Evolutionary conservation across 2,888 invertebrate genomes (phyloP).

Genomic region (Belgica antarctica): DNA sequence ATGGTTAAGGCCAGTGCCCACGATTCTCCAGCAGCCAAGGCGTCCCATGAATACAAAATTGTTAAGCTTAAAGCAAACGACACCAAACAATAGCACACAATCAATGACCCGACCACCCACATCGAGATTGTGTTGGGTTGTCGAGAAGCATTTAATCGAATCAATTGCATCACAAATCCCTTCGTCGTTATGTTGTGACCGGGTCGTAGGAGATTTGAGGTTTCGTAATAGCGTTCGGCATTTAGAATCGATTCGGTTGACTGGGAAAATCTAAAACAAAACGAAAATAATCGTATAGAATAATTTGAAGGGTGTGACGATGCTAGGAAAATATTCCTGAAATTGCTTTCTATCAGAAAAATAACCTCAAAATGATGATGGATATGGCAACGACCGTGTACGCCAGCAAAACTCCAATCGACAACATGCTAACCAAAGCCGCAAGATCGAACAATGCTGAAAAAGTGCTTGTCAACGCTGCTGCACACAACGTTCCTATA

Average conservation of each 20-base stretch:
- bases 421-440: slow-evolving; percentile 86
- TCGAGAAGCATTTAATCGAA: background rate
- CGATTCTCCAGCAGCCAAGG: slow-evolving; percentile 48
- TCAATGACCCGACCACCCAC: slow-evolving; percentile 47
- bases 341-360: no score
- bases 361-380: slow-evolving; percentile 79
- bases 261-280: slow-evolving; percentile 46
- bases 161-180: slow-evolving; percentile 32
- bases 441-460: slow-evolving; percentile 80
- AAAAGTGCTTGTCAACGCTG: slow-evolving; percentile 69
- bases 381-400: slow-evolving; percentile 89
- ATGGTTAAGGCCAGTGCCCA: slow-evolving; percentile 50
- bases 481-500: slow-evolving; percentile 69
- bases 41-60: slow-evolving; percentile 49
- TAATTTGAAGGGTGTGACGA: no score
- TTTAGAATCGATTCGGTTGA: slow-evolving; percentile 42
- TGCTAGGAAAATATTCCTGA: no score
- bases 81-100: slow-evolving; percentile 45
- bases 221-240: slow-evolving; percentile 1
- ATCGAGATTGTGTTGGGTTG: slow-evolving; percentile 23
- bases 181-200: slow-evolving; percentile 33
- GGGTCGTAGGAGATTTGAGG: slow-evolving; percentile 32
- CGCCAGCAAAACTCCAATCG: slow-evolving; percentile 80
- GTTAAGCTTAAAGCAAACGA: slow-evolving; percentile 50
- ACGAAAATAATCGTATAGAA: no score